A percentile compares a stretch with the other conserved stretches of the same genome.
Conservation (phyloP, 2,888 invertebrate species). For the Drosophila nigricruria region DNA sequence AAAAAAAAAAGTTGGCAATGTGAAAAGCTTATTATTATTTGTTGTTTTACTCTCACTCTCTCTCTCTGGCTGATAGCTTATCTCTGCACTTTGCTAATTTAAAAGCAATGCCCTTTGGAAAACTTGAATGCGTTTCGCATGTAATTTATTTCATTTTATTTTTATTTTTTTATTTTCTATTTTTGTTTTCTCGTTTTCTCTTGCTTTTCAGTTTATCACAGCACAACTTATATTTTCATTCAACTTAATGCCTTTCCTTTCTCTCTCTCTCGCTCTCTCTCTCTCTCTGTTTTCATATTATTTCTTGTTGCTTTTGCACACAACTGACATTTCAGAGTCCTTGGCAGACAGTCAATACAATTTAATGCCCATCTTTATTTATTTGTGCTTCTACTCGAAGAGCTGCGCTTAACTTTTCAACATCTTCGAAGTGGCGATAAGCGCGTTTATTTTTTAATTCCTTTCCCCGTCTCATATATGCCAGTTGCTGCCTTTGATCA, state of each 20-base stretch:
- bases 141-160: slow-evolving; percentile 27
- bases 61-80: background rate
- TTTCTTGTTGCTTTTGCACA: background rate
- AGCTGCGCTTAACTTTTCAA: slow-evolving; percentile 44
- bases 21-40: slow-evolving; percentile 4
- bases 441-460: slow-evolving; percentile 21
- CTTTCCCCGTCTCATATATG: background rate
- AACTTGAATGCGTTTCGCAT: slow-evolving; percentile 9
- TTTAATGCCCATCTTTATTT: slow-evolving; percentile 41
- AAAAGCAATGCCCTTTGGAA: slow-evolving; percentile 13
- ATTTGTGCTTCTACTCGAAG: slow-evolving; percentile 10
- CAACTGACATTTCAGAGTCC: slow-evolving; percentile 23
- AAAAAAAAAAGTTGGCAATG: background rate
- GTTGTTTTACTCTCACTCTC: no score
- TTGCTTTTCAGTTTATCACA: slow-evolving; percentile 5
- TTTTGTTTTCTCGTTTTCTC: background rate
- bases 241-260: slow-evolving; percentile 9
- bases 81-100: slow-evolving; percentile 23
- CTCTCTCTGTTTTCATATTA: background rate
- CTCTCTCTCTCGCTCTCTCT: background rate
- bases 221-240: slow-evolving; percentile 20
- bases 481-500: slow-evolving; percentile 46
- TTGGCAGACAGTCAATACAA: slow-evolving; percentile 18
- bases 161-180: slow-evolving; percentile 1
- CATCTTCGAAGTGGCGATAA: slow-evolving; percentile 25